Conservation (phyloP, 2,797 vertebrate species). For the Stomatorhinus walkeri region DNA sequence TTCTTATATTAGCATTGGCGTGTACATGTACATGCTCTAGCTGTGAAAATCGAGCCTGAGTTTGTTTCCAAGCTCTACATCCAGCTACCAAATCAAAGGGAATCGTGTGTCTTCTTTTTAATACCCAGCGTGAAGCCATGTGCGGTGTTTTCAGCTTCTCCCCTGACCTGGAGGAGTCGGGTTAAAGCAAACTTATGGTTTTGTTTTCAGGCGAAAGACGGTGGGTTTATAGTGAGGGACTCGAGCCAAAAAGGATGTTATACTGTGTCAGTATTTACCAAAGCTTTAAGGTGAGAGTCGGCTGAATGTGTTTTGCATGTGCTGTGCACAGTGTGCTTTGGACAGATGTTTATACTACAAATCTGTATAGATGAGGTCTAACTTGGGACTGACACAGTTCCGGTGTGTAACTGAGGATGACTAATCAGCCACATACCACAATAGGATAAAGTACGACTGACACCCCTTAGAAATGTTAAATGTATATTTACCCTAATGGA, state of each 20-base stretch:
- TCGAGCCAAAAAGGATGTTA: slow-evolving; percentile 73
- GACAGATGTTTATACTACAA: background rate
- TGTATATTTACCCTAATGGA: background rate
- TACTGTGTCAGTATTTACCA: slow-evolving; percentile 71
- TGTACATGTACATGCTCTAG: background rate
- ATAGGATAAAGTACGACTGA: background rate
- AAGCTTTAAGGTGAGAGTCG: slow-evolving; percentile 51
- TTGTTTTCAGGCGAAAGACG: slow-evolving; percentile 69
- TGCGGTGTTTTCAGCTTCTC: background rate
- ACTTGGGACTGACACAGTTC: background rate
- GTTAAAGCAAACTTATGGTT: slow-evolving; percentile 18
- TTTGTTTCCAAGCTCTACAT: background rate
- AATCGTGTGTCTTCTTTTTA: background rate
- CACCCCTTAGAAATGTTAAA: background rate
- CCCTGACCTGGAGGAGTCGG: background rate
- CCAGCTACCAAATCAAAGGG: background rate
- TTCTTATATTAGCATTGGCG: background rate
- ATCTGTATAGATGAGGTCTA: background rate
- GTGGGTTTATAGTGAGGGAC: slow-evolving; percentile 75
- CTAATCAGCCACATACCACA: background rate
- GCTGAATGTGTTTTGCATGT: background rate
- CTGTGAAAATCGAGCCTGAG: background rate
- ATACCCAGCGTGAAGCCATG: background rate
- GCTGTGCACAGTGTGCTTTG: background rate
- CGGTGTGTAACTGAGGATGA: background rate